Percentiles rank a stretch among this genome's conserved stretches.
Conservation (phyloP, 2,113 vertebrate genomes). For the Leptodactylus fuscus region DNA sequence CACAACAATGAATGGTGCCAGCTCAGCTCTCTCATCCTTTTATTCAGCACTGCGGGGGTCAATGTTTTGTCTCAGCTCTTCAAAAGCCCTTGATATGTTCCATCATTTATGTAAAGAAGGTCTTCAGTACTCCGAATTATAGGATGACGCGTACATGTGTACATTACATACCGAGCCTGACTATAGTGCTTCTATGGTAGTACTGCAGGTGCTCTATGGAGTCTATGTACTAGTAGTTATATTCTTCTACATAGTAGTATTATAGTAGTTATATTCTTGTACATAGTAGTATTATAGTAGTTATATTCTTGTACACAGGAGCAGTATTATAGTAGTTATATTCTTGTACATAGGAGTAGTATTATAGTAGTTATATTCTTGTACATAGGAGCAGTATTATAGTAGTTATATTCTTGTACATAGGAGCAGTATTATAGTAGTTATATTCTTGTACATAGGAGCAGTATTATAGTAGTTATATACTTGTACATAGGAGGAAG, state of each 20-base stretch:
- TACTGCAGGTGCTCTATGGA: background rate
- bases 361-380: too few relatives aligned
- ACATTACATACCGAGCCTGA: background rate
- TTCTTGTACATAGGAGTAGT: too few relatives aligned
- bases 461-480: background rate
- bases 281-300: too few relatives aligned
- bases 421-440: too few relatives aligned
- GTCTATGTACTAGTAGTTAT: background rate
- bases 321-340: too few relatives aligned
- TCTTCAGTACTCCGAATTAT: background rate
- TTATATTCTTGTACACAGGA: too few relatives aligned
- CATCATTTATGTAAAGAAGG: background rate
- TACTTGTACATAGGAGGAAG: too few relatives aligned
- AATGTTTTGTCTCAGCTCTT: background rate
- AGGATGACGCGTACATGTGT: background rate
- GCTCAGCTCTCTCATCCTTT: background rate
- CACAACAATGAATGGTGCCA: background rate
- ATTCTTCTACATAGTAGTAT: too few relatives aligned
- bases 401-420: too few relatives aligned
- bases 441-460: background rate
- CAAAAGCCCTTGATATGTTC: background rate
- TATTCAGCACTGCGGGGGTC: background rate
- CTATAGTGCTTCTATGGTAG: too few relatives aligned
- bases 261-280: too few relatives aligned
- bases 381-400: too few relatives aligned